Evolutionary conservation across 1,140 invertebrate genomes (phyloP), one percentile per base, ranked within the genome.

Genomic region (Drosophila mayri): DNA sequence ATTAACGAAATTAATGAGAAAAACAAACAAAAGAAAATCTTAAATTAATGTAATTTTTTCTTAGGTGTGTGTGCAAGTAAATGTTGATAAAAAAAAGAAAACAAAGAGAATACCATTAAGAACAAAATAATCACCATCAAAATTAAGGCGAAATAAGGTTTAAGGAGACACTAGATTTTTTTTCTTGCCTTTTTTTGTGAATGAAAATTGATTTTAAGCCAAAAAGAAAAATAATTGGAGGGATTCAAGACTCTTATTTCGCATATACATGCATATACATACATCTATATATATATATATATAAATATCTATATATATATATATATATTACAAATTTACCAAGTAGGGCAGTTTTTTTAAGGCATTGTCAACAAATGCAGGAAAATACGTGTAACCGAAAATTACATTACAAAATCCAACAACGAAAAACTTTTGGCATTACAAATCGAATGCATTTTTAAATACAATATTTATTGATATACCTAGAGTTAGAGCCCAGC

Each of bases 391-490:
- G 83, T 87, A 87, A 87, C 79, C 76, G 57, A 59, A 79, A 81
- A 90, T 84, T 90, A 59, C 66, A 88, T 88, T 88, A 90, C 86
- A 90, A 83, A 91, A 91, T 81, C 74, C 60, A 90, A 90, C 90
- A 91, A 91, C 90, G 90, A 91, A 91, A 54, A 85, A 72, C 63
- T 91, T 91, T 91, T 91, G 83, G 90, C 85, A 91, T 91, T 86
- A 58, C 50, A 59, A 83, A 81, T 70, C 50, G 50, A 85, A 91
- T 87, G 82, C 85, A 91, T 91, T 91, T 91, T 90, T 75, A 90
- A 91, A 90, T 91, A 87, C 61, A 76, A 81, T 81, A 85, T 86
- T 81, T 85, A 85, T 85, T 81, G 66, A 81, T 67, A 83, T 80
- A 80, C 47, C 75, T 82, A 83, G 79, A 35, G 46, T 62, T 83